Evolutionary conservation across 2,888 invertebrate genomes (phyloP).

Genomic region (Rhopalosiphum nymphaeae): DNA sequence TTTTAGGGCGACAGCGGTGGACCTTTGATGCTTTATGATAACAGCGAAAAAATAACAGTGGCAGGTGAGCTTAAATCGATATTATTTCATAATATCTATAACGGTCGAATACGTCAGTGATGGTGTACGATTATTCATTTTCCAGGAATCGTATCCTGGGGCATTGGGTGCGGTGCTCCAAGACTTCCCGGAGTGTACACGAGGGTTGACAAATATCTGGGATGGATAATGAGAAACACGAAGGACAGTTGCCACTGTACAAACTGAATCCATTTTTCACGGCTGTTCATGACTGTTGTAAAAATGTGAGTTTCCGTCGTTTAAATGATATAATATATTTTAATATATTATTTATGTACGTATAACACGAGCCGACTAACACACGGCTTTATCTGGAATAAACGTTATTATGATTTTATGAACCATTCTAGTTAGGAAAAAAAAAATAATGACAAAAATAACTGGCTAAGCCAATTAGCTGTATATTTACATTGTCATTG

Average conservation of each 20-base stretch:
- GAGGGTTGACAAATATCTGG: constrained; percentile 49
- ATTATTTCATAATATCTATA: not conserved
- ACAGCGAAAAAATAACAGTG: constrained; percentile 80
- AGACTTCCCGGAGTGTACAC: constrained; percentile 27
- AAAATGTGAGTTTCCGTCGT: not conserved
- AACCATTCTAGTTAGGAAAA: too few relatives aligned
- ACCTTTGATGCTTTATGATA: constrained; percentile 80
- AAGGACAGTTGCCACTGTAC: constrained; percentile 46
- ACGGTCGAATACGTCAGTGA: not conserved
- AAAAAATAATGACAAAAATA: too few relatives aligned
- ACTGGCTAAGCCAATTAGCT: too few relatives aligned
- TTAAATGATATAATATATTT: not conserved
- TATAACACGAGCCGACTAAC: too few relatives aligned
- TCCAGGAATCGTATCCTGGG: constrained; percentile 48
- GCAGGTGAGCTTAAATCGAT: constrained; percentile 74
- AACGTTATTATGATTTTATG: too few relatives aligned
- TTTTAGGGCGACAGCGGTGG: constrained; percentile 85
- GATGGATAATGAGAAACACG: constrained; percentile 51
- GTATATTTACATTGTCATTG: too few relatives aligned
- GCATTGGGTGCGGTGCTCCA: constrained; percentile 3
- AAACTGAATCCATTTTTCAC: constrained; percentile 7
- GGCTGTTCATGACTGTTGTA: not conserved
- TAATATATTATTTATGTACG: too few relatives aligned
- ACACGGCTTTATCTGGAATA: too few relatives aligned
- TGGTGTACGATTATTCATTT: not conserved